A percentile compares a stretch with the other conserved stretches of the same genome.
phyloP scores from a whole-genome alignment of 2,113 vertebrate species.

The Ptychochromis oligacanthus region DNA sequence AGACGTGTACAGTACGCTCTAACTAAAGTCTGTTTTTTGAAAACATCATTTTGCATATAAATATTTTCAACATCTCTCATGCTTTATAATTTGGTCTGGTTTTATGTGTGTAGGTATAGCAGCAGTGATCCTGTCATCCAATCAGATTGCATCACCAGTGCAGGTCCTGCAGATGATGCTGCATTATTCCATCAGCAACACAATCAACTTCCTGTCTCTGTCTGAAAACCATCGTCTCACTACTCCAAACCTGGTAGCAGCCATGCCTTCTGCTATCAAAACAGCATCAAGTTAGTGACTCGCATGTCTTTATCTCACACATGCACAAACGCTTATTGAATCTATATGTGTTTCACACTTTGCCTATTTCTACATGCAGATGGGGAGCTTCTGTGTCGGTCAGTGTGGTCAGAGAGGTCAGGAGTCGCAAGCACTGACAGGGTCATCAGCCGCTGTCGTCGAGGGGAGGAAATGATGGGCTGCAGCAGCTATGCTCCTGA shows the following conservation, averaged over 20 bases:
- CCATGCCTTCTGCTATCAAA: conserved; percentile 65
- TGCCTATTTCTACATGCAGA: conserved; percentile 46
- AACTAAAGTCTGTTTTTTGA: background rate
- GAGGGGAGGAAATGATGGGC: conserved; percentile 83
- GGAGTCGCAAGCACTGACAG: conserved; percentile 44
- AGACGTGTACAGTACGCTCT: background rate
- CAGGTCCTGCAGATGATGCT: conserved; percentile 85
- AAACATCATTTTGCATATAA: background rate
- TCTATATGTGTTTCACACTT: background rate
- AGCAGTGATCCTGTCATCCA: conserved; percentile 81
- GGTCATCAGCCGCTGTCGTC: conserved; percentile 71
- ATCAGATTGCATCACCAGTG: conserved; percentile 69
- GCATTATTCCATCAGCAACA: conserved; percentile 76
- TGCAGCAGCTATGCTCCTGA: conserved; percentile 81
- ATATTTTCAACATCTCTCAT: background rate
- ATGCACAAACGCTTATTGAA: background rate
- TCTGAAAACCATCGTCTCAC: conserved; percentile 78
- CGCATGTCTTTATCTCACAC: accelerated
- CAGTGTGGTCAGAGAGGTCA: conserved; percentile 86
- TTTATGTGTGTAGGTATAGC: conserved; percentile 77
- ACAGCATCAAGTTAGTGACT: conserved; percentile 19
- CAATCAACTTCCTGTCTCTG: conserved; percentile 78
- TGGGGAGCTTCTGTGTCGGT: conserved; percentile 83
- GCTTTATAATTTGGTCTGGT: background rate
- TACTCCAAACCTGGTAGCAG: conserved; percentile 83